phyloP scores from a whole-genome alignment of 1,140 invertebrate species.

The Heliothis virescens region DNA sequence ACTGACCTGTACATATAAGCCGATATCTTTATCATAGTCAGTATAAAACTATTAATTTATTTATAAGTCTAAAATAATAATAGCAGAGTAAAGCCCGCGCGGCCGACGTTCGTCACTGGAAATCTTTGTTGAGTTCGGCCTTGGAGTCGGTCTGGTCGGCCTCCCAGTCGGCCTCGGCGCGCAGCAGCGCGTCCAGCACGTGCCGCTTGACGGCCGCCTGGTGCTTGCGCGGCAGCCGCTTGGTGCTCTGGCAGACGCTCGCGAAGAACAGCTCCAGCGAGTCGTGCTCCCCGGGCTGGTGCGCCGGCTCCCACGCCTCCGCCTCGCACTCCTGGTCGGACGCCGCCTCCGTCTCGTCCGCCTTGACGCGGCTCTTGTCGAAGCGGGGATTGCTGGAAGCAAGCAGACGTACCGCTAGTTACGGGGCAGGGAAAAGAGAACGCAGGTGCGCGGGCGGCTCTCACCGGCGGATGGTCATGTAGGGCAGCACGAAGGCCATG shows the following conservation, averaged over 20 bases:
- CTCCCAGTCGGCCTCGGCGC: constrained; percentile 72
- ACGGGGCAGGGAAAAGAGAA: no score
- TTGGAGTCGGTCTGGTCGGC: constrained; percentile 59
- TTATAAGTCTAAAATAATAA: not conserved
- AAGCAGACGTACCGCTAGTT: not conserved
- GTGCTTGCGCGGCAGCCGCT: constrained; percentile 67
- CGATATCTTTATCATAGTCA: no score
- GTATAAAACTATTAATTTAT: no score
- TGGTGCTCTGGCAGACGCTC: constrained; percentile 78
- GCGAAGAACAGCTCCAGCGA: constrained; percentile 80
- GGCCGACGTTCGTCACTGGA: constrained; percentile 33
- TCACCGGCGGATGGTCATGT: constrained; percentile 74
- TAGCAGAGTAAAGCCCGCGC: not conserved
- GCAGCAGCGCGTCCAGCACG: constrained; percentile 72
- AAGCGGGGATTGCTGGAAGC: constrained; percentile 63
- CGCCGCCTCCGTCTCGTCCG: constrained; percentile 67
- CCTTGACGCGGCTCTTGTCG: constrained; percentile 63
- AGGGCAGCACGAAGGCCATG: constrained; percentile 77
- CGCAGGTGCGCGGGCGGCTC: not conserved
- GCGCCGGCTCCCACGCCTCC: constrained; percentile 64
- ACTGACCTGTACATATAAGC: no score
- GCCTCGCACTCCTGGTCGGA: constrained; percentile 65
- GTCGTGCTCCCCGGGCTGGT: constrained; percentile 64
- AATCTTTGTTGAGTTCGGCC: constrained; percentile 41
- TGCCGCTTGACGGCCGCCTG: constrained; percentile 72